These are phyloP conservation scores for Hanleya hanleyi DNA, from an alignment of 2,888 invertebrate species.

Conservation along the genomic window DNA sequence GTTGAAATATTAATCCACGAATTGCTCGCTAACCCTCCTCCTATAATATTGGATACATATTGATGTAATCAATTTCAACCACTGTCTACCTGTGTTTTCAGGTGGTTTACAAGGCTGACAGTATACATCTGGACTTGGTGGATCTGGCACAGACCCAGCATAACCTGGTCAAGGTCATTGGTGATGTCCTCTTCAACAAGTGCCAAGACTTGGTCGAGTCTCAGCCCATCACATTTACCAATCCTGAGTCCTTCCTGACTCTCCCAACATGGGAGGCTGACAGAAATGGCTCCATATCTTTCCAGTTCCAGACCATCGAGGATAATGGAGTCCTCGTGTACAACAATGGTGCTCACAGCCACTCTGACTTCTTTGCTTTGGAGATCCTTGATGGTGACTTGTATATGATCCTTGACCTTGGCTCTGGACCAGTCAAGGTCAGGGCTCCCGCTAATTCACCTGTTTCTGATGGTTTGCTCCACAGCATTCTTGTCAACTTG, in stretches of 20 bases:
- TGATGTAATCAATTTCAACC: neutral
- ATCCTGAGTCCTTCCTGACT: constrained; percentile 82
- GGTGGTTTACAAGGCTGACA: constrained; percentile 95
- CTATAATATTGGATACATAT: neutral
- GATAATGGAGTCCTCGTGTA: constrained; percentile 94
- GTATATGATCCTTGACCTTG: constrained; percentile 92
- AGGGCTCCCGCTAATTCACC: constrained; percentile 81
- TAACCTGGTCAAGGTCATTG: constrained; percentile 86
- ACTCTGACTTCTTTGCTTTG: constrained; percentile 90
- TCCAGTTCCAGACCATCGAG: constrained; percentile 96
- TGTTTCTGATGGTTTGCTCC: constrained; percentile 96
- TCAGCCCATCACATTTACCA: constrained; percentile 94
- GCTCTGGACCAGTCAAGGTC: constrained; percentile 85
- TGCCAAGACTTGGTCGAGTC: constrained; percentile 66
- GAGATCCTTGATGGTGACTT: constrained; percentile 95
- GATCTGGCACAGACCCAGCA: constrained; percentile 90
- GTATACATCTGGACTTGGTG: constrained; percentile 88
- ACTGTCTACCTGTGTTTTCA: constrained; percentile 71
- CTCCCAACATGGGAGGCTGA: constrained; percentile 91
- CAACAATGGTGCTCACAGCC: constrained; percentile 81
- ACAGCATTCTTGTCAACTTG: constrained; percentile 88
- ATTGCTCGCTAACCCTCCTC: too few relatives aligned
- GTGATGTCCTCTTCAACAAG: constrained; percentile 80
- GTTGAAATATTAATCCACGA: too few relatives aligned
- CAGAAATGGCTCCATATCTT: constrained; percentile 88